These are phyloP conservation scores for Engystomops pustulosus DNA, from an alignment of 2,113 vertebrate species.

Conservation along the genomic window DNA sequence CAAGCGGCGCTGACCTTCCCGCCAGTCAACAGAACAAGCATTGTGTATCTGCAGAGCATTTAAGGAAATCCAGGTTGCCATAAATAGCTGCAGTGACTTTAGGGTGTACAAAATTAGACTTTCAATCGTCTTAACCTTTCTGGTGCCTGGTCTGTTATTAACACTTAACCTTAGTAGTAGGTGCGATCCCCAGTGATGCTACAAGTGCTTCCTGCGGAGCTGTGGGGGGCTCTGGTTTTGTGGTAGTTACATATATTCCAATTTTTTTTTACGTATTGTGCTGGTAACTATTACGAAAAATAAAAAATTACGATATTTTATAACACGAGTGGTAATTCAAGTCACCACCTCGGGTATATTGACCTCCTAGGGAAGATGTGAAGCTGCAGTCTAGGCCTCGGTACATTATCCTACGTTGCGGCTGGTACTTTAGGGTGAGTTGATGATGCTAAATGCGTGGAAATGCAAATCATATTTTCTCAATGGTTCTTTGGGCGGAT, in stretches of 20 bases:
- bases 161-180: too few relatives aligned
- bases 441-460: neutral
- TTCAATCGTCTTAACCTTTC: neutral
- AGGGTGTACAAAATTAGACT: neutral
- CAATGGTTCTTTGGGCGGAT: too few relatives aligned
- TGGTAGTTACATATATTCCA: too few relatives aligned
- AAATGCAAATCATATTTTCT: too few relatives aligned
- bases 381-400: neutral
- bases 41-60: constrained; percentile 16
- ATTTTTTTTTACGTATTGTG: too few relatives aligned
- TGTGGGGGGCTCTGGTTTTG: too few relatives aligned
- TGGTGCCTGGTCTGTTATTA: too few relatives aligned
- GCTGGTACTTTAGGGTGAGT: too few relatives aligned
- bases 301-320: neutral
- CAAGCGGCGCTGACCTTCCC: neutral
- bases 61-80: constrained; percentile 26
- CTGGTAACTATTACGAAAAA: too few relatives aligned
- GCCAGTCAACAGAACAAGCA: constrained; percentile 27
- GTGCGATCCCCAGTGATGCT: too few relatives aligned
- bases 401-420: too few relatives aligned
- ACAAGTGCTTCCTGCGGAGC: too few relatives aligned
- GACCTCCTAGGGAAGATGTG: neutral
- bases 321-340: neutral
- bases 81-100: neutral
- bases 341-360: neutral